Conservation (phyloP, 2,797 vertebrate genomes). For the Ctenosaura bakeri region DNA sequence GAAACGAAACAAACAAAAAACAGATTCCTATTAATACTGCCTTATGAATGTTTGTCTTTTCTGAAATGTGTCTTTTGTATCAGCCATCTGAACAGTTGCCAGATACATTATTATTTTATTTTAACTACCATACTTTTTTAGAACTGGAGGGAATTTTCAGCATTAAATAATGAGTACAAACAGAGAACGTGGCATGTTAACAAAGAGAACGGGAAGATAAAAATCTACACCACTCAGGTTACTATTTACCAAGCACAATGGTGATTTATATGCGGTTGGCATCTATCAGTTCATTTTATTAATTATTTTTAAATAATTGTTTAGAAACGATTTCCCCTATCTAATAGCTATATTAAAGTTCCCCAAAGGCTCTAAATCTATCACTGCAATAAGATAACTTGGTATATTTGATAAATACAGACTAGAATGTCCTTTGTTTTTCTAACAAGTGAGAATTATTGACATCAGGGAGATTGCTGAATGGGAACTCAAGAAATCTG, state of each 20-base stretch:
- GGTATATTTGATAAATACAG: neutral
- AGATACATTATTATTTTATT: neutral
- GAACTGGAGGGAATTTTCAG: conserved; percentile 19
- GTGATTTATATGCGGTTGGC: neutral
- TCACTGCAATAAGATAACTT: conserved; percentile 9
- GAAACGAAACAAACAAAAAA: too few species aligned
- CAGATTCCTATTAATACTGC: neutral
- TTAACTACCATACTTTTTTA: neutral
- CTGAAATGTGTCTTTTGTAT: conserved; percentile 4
- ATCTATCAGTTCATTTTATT: neutral
- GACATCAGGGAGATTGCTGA: neutral
- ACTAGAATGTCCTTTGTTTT: neutral
- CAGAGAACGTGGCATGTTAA: neutral
- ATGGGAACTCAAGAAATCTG: neutral
- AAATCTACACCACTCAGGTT: neutral
- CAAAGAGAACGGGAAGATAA: conserved; percentile 29
- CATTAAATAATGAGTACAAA: conserved; percentile 22
- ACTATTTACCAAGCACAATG: neutral
- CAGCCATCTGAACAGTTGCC: conserved; percentile 13
- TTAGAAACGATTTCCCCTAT: conserved; percentile 1
- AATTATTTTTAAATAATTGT: conserved; percentile 17
- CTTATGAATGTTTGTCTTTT: neutral
- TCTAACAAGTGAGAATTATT: neutral
- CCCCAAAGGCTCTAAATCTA: conserved; percentile 9
- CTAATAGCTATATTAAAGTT: neutral